Conservation (phyloP, 2,888 invertebrate genomes). For the Prenolepis imparis region DNA sequence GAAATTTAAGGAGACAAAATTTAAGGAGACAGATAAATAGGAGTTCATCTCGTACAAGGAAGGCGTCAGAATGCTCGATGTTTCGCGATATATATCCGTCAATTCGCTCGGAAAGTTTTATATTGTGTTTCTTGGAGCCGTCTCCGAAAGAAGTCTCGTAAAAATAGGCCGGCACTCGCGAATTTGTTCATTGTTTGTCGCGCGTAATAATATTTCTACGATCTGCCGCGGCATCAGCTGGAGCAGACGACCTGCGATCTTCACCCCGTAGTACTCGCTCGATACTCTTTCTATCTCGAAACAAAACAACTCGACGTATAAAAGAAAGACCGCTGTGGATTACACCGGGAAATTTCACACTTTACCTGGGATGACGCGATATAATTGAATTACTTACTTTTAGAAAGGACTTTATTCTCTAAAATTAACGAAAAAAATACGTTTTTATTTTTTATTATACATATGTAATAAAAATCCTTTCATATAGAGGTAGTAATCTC, state of each 20-base stretch:
- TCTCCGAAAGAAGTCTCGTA: slow-evolving; percentile 43
- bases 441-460: neutral
- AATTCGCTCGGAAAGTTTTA: slow-evolving; percentile 47
- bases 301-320: neutral
- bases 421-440: neutral
- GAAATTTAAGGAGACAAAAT: neutral
- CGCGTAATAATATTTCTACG: slow-evolving; percentile 66
- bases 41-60: neutral
- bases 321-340: neutral
- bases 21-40: slow-evolving; percentile 30
- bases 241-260: slow-evolving; percentile 42
- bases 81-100: neutral
- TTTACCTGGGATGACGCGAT: neutral
- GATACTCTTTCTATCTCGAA: neutral
- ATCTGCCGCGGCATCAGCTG: slow-evolving; percentile 56
- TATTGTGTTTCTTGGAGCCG: slow-evolving; percentile 22
- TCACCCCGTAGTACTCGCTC: slow-evolving; percentile 47
- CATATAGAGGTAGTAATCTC: neutral
- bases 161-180: slow-evolving; percentile 53
- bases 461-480: neutral
- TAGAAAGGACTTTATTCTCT: neutral
- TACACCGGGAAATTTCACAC: neutral
- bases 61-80: neutral
- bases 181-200: slow-evolving; percentile 69
- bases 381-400: slow-evolving; percentile 5